Evolutionary conservation across 2,888 invertebrate species (phyloP).

Genomic region (Limnephilus rhombicus): DNA sequence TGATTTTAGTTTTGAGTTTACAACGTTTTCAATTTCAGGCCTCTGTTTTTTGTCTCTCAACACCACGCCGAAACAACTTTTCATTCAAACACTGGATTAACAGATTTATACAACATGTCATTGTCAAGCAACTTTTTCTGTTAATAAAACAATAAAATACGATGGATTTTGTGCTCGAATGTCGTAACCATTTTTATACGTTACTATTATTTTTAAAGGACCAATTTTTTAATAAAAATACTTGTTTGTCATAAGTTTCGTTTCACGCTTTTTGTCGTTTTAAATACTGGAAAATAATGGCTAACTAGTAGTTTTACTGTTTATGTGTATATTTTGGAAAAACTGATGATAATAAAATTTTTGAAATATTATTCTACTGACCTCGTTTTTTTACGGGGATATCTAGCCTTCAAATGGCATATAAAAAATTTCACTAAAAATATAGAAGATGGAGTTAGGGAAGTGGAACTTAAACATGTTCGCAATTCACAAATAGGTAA

Average conservation of each 20-base stretch:
- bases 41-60: neutral
- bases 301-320: too few species aligned
- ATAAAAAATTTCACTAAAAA: too few species aligned
- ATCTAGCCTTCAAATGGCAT: too few species aligned
- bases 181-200: neutral
- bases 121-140: neutral
- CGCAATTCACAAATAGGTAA: too few species aligned
- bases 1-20: neutral
- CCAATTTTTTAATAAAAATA: neutral
- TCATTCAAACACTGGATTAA: neutral
- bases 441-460: too few species aligned
- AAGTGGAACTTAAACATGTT: too few species aligned
- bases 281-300: too few species aligned
- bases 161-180: neutral
- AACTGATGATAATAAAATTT: too few species aligned
- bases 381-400: too few species aligned
- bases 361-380: too few species aligned
- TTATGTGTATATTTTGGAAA: too few species aligned
- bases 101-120: neutral
- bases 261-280: too few species aligned
- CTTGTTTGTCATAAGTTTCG: neutral
- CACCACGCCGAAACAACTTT: neutral
- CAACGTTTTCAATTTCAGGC: neutral
- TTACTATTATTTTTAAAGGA: neutral
- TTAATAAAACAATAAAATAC: neutral